Conservation (phyloP, 92 coral and sea anemone species). For the Porites lobata region DNA sequence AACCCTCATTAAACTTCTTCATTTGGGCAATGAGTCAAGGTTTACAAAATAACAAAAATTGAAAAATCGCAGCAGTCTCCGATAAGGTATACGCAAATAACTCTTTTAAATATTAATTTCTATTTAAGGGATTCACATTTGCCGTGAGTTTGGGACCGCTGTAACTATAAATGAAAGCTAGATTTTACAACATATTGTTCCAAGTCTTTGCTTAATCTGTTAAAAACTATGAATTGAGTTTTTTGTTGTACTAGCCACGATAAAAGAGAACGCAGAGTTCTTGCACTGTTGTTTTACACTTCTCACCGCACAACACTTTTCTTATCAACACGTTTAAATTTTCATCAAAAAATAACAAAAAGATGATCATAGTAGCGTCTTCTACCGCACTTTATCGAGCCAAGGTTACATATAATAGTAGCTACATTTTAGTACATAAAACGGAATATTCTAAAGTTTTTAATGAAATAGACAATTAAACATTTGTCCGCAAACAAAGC, state of each 20-base stretch:
- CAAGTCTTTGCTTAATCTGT: not conserved
- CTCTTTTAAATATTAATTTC: no score
- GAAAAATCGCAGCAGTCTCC: not conserved
- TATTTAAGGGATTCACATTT: no score
- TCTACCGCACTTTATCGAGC: no score
- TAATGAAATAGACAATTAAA: no score
- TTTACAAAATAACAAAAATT: not conserved
- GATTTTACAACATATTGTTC: no score
- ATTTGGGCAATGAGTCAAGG: not conserved
- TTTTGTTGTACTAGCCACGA: not conserved
- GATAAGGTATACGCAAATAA: not conserved
- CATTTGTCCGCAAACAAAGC: no score
- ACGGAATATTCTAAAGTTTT: no score
- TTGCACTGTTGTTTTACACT: not conserved
- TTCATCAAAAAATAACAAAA: not conserved
- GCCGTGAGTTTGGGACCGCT: not conserved
- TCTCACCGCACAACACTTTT: constrained; percentile 5
- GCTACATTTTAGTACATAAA: no score
- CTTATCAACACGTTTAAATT: constrained; percentile 1
- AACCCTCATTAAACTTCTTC: not conserved
- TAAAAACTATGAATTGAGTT: not conserved
- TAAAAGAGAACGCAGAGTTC: not conserved
- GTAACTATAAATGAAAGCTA: not conserved
- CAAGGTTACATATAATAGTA: no score
- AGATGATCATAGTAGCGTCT: not conserved